Evolutionary conservation across 2,797 vertebrate species (phyloP), one percentile per base, ranked within the genome.

Genomic region (Brachymystax lenok): DNA sequence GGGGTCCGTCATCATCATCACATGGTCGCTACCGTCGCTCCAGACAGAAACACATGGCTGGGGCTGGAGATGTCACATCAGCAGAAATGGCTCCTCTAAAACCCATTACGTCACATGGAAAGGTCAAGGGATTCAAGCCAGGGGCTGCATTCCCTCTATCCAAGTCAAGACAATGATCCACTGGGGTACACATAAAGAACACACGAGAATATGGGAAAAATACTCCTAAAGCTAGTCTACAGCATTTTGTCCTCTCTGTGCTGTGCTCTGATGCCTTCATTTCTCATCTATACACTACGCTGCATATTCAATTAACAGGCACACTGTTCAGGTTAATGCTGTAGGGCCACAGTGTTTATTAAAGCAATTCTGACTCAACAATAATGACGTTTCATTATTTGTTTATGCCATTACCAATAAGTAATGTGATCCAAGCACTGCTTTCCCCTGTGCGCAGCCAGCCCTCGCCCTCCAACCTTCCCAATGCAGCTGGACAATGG

Each of bases 1-100:
- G 50, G 16, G 54, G n/a, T 59, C 19, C n/a, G n/a, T 71, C 70
- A 24, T 35, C 70, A 28, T 35, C 56, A 1, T 16, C 33, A 27
- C 56, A 5, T 1, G 16, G 54, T n/a, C 35, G 67, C 46, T 28
- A 51, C 3, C 28, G 14, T 17, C 54, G 35, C 54, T 30, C 13
- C 28, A 63, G 69, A 63, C 21, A 30, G 1, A 12, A 56, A 5
- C 13, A 0, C 66, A 27, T 27, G 28, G n/a, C 77, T 46, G n/a
- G 30, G 33, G 63, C 77, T 27, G 24, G 56, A 52, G 63, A 69
- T 30, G 40, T 79, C 21, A 74, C 24, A 73, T 35, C 33, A 35
- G 76, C 54, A 73, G 59, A 73, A 16, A 52, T 40, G 50, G 54
- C 40, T 13, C 17, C 46, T 50, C 14, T 24, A 2, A 2, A 6